phyloP scores from a whole-genome alignment of 2,797 vertebrate genomes.

The Podarcis siculus region DNA sequence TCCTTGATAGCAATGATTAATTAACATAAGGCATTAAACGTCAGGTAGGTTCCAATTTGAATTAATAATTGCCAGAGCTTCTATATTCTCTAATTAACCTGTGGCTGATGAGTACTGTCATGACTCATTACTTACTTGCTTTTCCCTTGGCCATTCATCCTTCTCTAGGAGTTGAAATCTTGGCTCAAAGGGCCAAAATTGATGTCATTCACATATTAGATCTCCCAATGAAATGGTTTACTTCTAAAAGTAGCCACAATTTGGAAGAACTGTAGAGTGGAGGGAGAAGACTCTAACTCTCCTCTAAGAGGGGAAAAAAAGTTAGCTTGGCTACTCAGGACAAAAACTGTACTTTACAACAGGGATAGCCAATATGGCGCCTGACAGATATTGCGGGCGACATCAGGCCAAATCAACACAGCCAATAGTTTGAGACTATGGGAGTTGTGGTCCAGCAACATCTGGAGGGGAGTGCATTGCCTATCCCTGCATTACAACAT shows the following conservation, averaged over 20 bases:
- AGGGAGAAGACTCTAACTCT: neutral
- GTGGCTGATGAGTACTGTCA: neutral
- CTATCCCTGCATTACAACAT: neutral
- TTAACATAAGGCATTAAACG: conserved; percentile 10
- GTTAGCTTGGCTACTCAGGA: neutral
- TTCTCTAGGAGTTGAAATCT: neutral
- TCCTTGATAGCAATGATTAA: conserved; percentile 4
- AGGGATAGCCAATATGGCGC: too few relatives aligned
- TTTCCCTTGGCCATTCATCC: neutral
- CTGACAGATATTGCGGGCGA: too few relatives aligned
- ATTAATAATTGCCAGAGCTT: conserved; percentile 12
- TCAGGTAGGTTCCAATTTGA: neutral
- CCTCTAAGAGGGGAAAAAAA: too few relatives aligned
- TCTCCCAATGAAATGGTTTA: neutral
- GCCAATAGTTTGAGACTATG: too few relatives aligned
- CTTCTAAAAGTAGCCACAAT: neutral
- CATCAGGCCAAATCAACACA: too few relatives aligned
- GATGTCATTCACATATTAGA: neutral
- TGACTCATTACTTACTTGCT: neutral
- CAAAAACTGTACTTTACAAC: too few relatives aligned
- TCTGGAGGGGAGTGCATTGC: too few relatives aligned
- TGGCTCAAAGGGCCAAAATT: neutral
- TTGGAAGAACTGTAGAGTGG: neutral
- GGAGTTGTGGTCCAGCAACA: too few relatives aligned
- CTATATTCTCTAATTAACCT: neutral